Base-by-base conservation (phyloP, 1,140 invertebrate genomes). In the Anoplophora glabripennis region DNA sequence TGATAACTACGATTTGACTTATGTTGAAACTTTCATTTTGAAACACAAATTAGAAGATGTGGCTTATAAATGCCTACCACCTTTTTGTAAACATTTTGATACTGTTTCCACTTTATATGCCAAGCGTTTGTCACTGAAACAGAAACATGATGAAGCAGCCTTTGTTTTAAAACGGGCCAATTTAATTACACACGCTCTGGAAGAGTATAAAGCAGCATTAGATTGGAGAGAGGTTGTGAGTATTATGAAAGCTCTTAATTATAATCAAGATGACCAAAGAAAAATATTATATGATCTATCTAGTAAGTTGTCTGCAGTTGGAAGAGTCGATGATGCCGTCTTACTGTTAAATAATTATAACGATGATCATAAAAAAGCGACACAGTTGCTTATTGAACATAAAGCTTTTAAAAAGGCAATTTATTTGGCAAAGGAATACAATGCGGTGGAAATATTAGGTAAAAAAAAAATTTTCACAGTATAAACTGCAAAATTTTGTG, bases 151-250 rank as follows among this genome's bases (percentile, higher is more conserved):
- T 4, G 63, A 67, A 46, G 59, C 63, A 8, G 67, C 57, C 7
- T 36, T 63, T 8, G 17, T 69, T 47, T 52, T 67, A 12, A 62
- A 67, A 56, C 34, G 63, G 15, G 65, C 65, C 10, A 44, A 48
- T 15, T 60, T 69, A 18, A 46, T 48, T 28, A 37, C 53, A 40
- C 57, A 63, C 51, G 65, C 67, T 28, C 36, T 69, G 8, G 15
- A 47, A 4, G 36, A 58, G 10, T 69, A 61, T 56, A 59, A 60
- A 53, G 15, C 17, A 15, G 49, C 54, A 1, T 44, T 52, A 2
- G 37, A 66, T 55, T 67, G 65, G 63, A 21, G 38, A 33, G 42
- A 65, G 48, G 58, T 66, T 7, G 9, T 69, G 14, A 38, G 40
- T 58, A 36, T 67, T 10, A 44, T 60, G n/a, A 17, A 41, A 28